Conservation (phyloP, 2,888 invertebrate genomes). For the Nomada flava region DNA sequence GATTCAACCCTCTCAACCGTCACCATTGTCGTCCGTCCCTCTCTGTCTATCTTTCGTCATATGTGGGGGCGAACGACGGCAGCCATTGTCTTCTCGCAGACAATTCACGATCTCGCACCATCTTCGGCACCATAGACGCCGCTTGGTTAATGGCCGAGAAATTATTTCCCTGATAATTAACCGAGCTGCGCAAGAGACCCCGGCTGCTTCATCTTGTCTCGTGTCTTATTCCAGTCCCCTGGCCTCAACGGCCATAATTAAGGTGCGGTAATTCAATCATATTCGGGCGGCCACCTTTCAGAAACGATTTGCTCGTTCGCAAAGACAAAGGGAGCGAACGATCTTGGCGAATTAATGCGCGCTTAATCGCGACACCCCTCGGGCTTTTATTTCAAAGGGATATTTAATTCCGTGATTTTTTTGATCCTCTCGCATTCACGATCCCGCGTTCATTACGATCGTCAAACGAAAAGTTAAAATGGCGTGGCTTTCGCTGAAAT, state of each 20-base stretch:
- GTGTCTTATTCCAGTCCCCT: slow-evolving; percentile 27
- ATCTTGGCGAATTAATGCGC: slow-evolving; percentile 34
- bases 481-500: too few relatives aligned
- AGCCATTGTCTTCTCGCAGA: slow-evolving; percentile 64
- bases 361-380: slow-evolving; percentile 38
- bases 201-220: slow-evolving; percentile 15
- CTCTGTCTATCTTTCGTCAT: slow-evolving; percentile 31
- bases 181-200: slow-evolving; percentile 48
- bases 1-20: slow-evolving; percentile 50
- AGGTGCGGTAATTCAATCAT: slow-evolving; percentile 61
- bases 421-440: too few relatives aligned
- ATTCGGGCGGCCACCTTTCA: slow-evolving; percentile 56
- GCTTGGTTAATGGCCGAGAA: slow-evolving; percentile 75
- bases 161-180: slow-evolving; percentile 76
- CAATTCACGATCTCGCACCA: slow-evolving; percentile 64
- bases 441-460: too few relatives aligned
- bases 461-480: too few relatives aligned
- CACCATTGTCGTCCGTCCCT: slow-evolving; percentile 47
- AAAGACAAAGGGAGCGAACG: slow-evolving; percentile 39
- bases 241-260: slow-evolving; percentile 52
- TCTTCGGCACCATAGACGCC: slow-evolving; percentile 46
- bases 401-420: not conserved
- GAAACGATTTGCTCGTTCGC: slow-evolving; percentile 44
- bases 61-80: slow-evolving; percentile 57
- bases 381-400: slow-evolving; percentile 12